phyloP scores from a whole-genome alignment of 1,140 invertebrate genomes.

The Centruroides vittatus region DNA sequence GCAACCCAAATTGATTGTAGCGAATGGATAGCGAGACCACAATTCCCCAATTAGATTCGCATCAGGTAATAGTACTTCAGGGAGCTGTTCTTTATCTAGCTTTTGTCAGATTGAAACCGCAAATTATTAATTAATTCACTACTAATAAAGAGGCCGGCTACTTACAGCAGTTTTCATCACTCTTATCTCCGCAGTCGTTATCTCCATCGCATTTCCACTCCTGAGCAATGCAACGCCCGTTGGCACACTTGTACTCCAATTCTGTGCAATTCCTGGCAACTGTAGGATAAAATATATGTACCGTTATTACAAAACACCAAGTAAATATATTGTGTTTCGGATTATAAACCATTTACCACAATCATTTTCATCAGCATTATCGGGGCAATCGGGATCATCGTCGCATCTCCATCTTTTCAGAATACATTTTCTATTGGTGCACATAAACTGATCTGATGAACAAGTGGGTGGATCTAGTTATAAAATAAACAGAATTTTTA shows the following conservation, averaged over 20 bases:
- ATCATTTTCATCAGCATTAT: constrained; percentile 89
- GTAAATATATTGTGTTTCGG: no score
- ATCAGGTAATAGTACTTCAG: no score
- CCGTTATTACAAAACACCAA: no score
- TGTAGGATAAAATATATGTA: neutral
- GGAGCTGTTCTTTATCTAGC: no score
- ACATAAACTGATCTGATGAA: constrained; percentile 28
- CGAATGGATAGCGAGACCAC: no score
- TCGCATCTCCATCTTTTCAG: constrained; percentile 82
- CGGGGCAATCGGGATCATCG: constrained; percentile 67
- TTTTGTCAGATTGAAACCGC: no score
- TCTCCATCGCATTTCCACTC: constrained; percentile 32
- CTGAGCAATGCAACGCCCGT: constrained; percentile 30
- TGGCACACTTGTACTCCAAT: constrained; percentile 29
- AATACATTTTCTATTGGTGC: constrained; percentile 48
- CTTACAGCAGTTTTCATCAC: constrained; percentile 53
- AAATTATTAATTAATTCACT: no score
- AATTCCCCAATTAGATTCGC: no score
- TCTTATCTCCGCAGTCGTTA: constrained; percentile 29
- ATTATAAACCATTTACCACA: constrained; percentile 35
- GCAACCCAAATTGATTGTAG: neutral
- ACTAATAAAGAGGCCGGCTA: constrained; percentile 4
- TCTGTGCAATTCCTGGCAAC: constrained; percentile 22
- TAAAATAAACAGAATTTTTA: neutral
- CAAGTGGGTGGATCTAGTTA: constrained; percentile 54